Percentiles rank a stretch among this genome's conserved stretches.
These are phyloP conservation scores for Andrena camellia DNA, from an alignment of 2,888 invertebrate species.

Conservation along the genomic window DNA sequence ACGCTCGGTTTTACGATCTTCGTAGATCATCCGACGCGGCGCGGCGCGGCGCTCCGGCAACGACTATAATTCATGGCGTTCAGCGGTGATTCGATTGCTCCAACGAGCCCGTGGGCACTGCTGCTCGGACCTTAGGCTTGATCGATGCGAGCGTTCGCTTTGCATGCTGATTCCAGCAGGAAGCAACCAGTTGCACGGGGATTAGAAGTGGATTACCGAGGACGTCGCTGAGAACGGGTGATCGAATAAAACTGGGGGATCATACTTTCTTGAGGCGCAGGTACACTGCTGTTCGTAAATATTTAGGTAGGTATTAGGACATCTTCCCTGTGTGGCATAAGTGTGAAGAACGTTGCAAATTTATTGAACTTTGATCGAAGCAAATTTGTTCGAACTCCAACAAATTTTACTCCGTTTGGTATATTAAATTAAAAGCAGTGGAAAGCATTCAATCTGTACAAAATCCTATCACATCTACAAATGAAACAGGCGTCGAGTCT, in stretches of 20 bases:
- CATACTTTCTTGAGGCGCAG: too few species aligned
- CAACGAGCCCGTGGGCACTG: constrained; percentile 25
- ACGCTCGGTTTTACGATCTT: constrained; percentile 42
- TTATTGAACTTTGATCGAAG: too few species aligned
- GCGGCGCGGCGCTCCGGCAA: constrained; percentile 7
- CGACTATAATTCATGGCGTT: constrained; percentile 45
- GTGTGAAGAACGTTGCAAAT: too few species aligned
- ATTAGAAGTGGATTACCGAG: constrained; percentile 1
- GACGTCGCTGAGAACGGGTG: background rate
- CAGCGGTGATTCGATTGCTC: constrained; percentile 33
- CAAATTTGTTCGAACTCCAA: too few species aligned
- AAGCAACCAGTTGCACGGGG: background rate
- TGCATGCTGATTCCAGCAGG: background rate
- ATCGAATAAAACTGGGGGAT: background rate
- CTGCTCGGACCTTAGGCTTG: background rate
- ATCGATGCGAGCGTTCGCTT: background rate
- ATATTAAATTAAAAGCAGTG: too few species aligned
- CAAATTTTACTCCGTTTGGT: too few species aligned
- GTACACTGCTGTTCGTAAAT: too few species aligned
- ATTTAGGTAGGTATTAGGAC: too few species aligned
- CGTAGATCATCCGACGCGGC: constrained; percentile 47
- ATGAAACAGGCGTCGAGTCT: too few species aligned
- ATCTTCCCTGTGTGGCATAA: too few species aligned
- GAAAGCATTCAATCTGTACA: too few species aligned
- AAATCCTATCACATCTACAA: too few species aligned